Conservation (phyloP, 1,140 invertebrate genomes). For the Apis mellifera region DNA sequence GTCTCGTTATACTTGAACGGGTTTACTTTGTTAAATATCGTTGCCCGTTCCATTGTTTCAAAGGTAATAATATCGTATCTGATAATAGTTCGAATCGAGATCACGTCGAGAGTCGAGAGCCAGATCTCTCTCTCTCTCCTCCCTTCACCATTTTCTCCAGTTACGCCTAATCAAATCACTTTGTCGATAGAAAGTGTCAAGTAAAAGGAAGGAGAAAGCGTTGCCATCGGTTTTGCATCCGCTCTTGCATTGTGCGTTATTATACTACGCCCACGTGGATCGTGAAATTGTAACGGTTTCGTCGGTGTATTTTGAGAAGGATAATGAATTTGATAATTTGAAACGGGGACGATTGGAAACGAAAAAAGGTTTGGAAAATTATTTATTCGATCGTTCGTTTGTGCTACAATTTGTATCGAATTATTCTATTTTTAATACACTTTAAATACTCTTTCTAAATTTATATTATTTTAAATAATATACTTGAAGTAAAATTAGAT, state of each 20-base stretch:
- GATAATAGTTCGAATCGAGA: conserved; percentile 11
- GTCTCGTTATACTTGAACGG: conserved; percentile 42
- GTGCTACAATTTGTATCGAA: too few relatives aligned
- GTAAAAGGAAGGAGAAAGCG: conserved; percentile 12
- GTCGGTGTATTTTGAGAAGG: not conserved
- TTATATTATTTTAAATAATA: not conserved
- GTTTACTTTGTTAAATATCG: conserved; percentile 61
- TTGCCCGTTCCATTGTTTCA: conserved; percentile 43
- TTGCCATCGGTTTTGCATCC: conserved; percentile 4
- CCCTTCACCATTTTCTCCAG: not conserved
- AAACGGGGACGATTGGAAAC: too few relatives aligned
- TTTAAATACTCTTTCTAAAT: too few relatives aligned
- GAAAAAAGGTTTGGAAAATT: too few relatives aligned
- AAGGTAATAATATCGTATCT: conserved; percentile 24
- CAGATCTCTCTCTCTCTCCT: not conserved
- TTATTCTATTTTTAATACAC: too few relatives aligned
- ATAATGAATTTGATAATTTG: too few relatives aligned
- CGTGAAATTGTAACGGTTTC: not conserved
- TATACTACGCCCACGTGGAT: not conserved
- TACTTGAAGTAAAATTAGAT: not conserved
- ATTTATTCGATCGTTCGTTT: too few relatives aligned
- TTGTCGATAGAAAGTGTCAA: conserved; percentile 47
- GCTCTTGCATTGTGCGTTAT: conserved; percentile 1
- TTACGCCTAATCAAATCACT: conserved; percentile 14
- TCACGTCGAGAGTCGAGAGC: not conserved